Evolutionary conservation across 1,140 invertebrate genomes (phyloP).

Genomic region (Aphis craccivora): DNA sequence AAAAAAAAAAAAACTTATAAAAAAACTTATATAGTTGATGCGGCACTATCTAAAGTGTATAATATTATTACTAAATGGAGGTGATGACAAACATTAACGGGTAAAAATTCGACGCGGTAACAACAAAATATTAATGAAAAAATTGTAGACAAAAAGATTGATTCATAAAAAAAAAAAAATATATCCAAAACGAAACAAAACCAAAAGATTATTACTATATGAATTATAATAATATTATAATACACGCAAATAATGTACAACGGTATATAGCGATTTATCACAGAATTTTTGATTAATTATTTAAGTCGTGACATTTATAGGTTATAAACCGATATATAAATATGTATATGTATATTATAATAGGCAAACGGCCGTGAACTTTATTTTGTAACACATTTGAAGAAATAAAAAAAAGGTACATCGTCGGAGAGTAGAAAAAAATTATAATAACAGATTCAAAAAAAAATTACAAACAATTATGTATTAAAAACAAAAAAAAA

Average conservation of each 20-base stretch:
- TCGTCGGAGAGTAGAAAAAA: slow-evolving; percentile 23
- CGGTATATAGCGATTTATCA: slow-evolving; percentile 50
- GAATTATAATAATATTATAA: slow-evolving; percentile 40
- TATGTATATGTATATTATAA: not conserved
- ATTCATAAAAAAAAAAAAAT: slow-evolving; percentile 31
- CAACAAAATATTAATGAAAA: slow-evolving; percentile 30
- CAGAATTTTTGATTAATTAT: slow-evolving; percentile 57
- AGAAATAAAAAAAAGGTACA: slow-evolving; percentile 13
- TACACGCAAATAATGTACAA: slow-evolving; percentile 54
- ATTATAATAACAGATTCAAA: slow-evolving; percentile 2
- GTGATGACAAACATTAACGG: slow-evolving; percentile 23
- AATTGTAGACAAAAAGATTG: slow-evolving; percentile 33
- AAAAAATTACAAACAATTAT: not conserved
- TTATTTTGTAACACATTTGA: slow-evolving; percentile 27
- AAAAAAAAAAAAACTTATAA: slow-evolving; percentile 34
- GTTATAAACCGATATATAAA: slow-evolving; percentile 41
- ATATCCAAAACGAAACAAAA: not conserved
- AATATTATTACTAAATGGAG: not conserved
- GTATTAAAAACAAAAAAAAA: not conserved
- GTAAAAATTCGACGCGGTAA: slow-evolving; percentile 23
- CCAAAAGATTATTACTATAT: not conserved
- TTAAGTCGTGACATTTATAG: slow-evolving; percentile 43
- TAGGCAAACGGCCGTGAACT: slow-evolving; percentile 4
- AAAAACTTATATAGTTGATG: slow-evolving; percentile 40
- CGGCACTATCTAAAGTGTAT: not conserved